Base-by-base conservation (phyloP, 2,888 invertebrate species). In the Hydraecia micacea region DNA sequence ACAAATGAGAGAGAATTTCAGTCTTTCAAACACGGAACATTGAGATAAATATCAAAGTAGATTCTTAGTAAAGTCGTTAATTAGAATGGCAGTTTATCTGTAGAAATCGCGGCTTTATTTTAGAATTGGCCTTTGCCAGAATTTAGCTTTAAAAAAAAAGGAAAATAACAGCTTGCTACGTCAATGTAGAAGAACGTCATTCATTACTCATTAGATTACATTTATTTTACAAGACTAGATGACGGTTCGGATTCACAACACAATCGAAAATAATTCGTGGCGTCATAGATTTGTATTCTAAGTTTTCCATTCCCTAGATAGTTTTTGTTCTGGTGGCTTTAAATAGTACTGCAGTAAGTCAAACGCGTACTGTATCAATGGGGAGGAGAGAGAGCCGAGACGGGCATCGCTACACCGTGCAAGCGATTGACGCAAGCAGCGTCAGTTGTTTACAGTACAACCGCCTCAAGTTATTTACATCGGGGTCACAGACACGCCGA, bases 401-500 rank as follows among this genome's bases (percentile, higher is more conserved):
- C 39, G 42, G 62, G 77, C 77, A 73, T 76, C 89, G 90, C 73
- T 42, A 46, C 88, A 87, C 91, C 92, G 91, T 91, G 91, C 92
- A 91, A 90, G 91, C 94, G 94, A 95, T 95, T 95, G 96, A 96
- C 96, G 96, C 95, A 95, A 95, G 94, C 93, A 87, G 91, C 95
- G 93, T 94, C 94, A 93, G 94, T 94, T 96, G 96, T 96, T 96
- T 96, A 96, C 95, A 94, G 94, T 93, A 94, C 93, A 94, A 93
- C 90, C 94, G 94, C 94, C 95, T 93, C 94, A 95, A 96, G 96
- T 96, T 96, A 96, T 96, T 96, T 95, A 96, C 97, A 96, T 96
- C 95, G 96, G 96, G 96, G 96, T 97, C 96, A 96, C 95, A 97
- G 96, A 96, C 96, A 96, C 95, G 92, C 89, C 91, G 95, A 96